phyloP scores from a whole-genome alignment of 2,888 invertebrate species.

The Darwinula stevensoni region DNA sequence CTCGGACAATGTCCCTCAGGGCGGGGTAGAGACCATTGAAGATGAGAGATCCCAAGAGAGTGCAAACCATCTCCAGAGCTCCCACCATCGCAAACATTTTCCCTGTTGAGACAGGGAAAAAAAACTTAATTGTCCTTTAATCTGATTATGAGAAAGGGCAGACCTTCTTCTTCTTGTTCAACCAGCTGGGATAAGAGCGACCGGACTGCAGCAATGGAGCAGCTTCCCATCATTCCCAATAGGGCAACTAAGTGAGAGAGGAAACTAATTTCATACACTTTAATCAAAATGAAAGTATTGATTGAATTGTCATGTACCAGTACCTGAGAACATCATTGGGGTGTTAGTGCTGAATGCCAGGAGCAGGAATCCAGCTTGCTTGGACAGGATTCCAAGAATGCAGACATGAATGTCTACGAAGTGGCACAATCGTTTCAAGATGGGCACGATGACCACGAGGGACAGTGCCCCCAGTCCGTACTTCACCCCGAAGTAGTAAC shows the following conservation, averaged over 20 bases:
- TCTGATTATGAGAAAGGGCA: conserved; percentile 6
- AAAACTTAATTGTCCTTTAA: conserved; percentile 1
- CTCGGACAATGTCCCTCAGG: conserved; percentile 14
- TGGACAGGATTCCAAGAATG: conserved; percentile 16
- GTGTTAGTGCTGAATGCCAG: conserved; percentile 14
- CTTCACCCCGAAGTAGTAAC: conserved; percentile 22
- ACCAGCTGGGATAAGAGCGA: conserved; percentile 18
- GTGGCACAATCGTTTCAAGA: conserved; percentile 10
- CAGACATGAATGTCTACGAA: conserved; percentile 14
- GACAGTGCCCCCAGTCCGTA: conserved; percentile 25
- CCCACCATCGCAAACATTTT: conserved; percentile 18
- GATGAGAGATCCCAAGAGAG: conserved; percentile 15
- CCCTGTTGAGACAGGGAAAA: conserved; percentile 13
- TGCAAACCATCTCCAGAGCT: conserved; percentile 16
- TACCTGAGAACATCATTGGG: conserved; percentile 16
- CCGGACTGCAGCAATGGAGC: conserved; percentile 17
- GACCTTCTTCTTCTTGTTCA: conserved; percentile 17
- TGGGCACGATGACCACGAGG: conserved; percentile 14
- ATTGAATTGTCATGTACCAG: too few relatives aligned
- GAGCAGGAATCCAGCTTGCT: conserved; percentile 14
- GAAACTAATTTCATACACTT: neutral
- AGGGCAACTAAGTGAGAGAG: conserved; percentile 13
- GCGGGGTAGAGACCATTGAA: conserved; percentile 17
- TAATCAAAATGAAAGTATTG: neutral
- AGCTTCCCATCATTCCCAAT: conserved; percentile 15